Conservation (phyloP, 2,797 vertebrate genomes). For the Acipenser ruthenus region DNA sequence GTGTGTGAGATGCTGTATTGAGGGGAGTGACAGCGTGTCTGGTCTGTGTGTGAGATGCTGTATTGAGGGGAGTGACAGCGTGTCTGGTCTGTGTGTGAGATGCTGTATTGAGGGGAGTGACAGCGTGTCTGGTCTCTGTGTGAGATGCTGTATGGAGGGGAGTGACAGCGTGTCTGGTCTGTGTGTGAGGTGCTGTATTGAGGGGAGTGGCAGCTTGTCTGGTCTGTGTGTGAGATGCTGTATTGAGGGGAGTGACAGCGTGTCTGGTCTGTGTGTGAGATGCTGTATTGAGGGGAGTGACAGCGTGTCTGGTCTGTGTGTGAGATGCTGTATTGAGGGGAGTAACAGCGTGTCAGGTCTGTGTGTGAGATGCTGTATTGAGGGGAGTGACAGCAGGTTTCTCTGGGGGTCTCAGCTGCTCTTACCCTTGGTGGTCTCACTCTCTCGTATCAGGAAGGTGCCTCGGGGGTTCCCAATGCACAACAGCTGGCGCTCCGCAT, state of each 20-base stretch:
- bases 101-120: not conserved
- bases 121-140: not conserved
- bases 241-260: not conserved
- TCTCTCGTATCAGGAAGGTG: constrained; percentile 91
- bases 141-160: not conserved
- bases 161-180: not conserved
- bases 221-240: no score
- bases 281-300: not conserved
- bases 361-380: no score
- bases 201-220: no score
- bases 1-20: not conserved
- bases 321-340: not conserved
- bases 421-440: constrained; percentile 90
- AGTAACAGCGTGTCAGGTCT: not conserved
- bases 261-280: not conserved
- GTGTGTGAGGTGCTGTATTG: no score
- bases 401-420: no score
- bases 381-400: not conserved
- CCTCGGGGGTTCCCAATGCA: constrained; percentile 72
- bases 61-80: not conserved
- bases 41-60: not conserved
- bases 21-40: constrained; percentile 1
- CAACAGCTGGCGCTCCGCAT: constrained; percentile 85
- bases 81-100: not conserved
- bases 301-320: not conserved